These are phyloP conservation scores for Cydia pomonella DNA, from an alignment of 1,140 invertebrate species.

Conservation along the genomic window DNA sequence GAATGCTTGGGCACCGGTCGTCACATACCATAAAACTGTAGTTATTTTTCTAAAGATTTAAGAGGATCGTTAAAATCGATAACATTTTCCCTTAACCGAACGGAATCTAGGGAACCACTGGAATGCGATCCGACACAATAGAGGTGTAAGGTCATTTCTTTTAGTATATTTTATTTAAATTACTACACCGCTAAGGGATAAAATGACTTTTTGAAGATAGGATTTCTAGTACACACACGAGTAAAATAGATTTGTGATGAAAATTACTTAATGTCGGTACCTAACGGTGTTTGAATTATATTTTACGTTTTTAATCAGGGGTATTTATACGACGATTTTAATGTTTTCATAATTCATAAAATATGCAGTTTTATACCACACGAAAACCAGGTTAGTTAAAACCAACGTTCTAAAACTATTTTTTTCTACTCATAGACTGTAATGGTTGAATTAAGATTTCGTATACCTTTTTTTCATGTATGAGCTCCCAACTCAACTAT, in stretches of 20 bases:
- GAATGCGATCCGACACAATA: slow-evolving; percentile 13
- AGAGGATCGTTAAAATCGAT: background rate
- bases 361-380: no score
- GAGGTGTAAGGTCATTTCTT: slow-evolving; percentile 32
- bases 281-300: no score
- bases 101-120: slow-evolving; percentile 8
- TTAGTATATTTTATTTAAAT: slow-evolving; percentile 18
- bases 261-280: no score
- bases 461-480: no score
- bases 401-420: no score
- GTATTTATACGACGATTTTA: no score
- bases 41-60: slow-evolving; percentile 9
- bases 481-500: no score
- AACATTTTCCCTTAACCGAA: slow-evolving; percentile 1
- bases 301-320: no score
- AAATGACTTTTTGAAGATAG: background rate
- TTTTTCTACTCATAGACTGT: no score
- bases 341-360: no score
- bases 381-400: no score
- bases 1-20: background rate
- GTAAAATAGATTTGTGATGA: background rate
- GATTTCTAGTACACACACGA: background rate
- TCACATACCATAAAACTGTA: background rate
- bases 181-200: background rate
- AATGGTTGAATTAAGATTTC: no score